Evolutionary conservation across 2,797 vertebrate species (phyloP).

Genomic region (Urosaurus nigricauda): DNA sequence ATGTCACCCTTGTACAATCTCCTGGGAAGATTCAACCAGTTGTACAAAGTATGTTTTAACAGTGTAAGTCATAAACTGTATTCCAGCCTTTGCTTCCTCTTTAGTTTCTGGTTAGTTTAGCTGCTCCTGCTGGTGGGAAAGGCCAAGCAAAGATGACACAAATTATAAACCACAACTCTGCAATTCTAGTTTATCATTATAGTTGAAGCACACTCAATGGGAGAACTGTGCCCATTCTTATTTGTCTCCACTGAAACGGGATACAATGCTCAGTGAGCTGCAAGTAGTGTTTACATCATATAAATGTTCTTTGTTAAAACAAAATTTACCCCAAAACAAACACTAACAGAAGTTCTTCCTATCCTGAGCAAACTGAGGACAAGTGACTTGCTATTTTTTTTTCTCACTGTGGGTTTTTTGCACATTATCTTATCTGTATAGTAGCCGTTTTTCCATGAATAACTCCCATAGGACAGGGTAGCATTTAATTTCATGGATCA

Average conservation of each 20-base stretch:
- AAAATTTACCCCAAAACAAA: not conserved
- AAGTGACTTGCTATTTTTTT: not conserved
- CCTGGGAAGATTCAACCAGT: too few relatives aligned
- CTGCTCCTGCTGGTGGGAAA: not conserved
- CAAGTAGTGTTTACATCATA: not conserved
- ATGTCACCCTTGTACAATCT: too few relatives aligned
- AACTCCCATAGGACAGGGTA: too few relatives aligned
- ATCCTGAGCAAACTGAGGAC: not conserved
- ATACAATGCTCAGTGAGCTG: not conserved
- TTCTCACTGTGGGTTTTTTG: too few relatives aligned
- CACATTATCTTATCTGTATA: too few relatives aligned
- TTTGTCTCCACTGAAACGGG: not conserved
- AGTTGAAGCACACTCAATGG: not conserved
- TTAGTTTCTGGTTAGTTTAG: not conserved
- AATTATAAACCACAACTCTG: not conserved
- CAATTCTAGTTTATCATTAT: not conserved
- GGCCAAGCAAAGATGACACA: not conserved
- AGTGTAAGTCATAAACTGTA: too few relatives aligned
- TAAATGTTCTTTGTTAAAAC: not conserved
- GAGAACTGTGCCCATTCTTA: not conserved
- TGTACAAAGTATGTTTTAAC: too few relatives aligned
- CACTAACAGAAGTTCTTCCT: not conserved
- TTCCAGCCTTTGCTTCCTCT: not conserved
- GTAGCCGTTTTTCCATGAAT: too few relatives aligned
- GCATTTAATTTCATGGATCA: too few relatives aligned